A percentile compares a stretch with the other conserved stretches of the same genome.
Evolutionary conservation across 2,888 invertebrate species (phyloP).

Genomic region (Lithophane leautieri): DNA sequence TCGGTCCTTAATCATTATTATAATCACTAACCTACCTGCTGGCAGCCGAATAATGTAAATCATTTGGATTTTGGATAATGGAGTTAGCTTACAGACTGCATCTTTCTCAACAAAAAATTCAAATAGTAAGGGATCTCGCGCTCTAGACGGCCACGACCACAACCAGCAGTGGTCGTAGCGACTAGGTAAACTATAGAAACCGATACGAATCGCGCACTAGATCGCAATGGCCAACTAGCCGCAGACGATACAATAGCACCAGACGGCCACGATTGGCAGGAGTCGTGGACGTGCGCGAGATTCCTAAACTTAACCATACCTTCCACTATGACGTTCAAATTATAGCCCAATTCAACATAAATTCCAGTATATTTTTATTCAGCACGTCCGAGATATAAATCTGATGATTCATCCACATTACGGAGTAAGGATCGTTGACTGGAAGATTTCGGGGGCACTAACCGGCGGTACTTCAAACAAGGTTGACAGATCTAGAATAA

Average conservation of each 20-base stretch:
- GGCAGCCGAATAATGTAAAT: background rate
- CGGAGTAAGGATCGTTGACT: conserved; percentile 52
- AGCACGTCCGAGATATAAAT: conserved; percentile 61
- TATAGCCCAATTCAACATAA: conserved; percentile 62
- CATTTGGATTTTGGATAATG: background rate
- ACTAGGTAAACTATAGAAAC: too few relatives aligned
- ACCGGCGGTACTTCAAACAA: conserved; percentile 50
- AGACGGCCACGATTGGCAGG: too few relatives aligned
- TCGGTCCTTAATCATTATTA: background rate
- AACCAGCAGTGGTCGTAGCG: too few relatives aligned
- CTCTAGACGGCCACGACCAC: too few relatives aligned
- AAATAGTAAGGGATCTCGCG: background rate
- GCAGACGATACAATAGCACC: too few relatives aligned
- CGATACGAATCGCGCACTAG: too few relatives aligned
- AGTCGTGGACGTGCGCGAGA: too few relatives aligned
- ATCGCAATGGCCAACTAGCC: too few relatives aligned
- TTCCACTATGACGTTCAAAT: conserved; percentile 13
- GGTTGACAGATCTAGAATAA: conserved; percentile 58
- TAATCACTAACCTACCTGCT: conserved; percentile 5
- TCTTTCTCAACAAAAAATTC: background rate
- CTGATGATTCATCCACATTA: conserved; percentile 69
- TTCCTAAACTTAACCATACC: background rate
- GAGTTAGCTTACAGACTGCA: background rate
- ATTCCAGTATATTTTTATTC: conserved; percentile 65
- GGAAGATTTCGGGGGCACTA: conserved; percentile 56